Evolutionary conservation across 2,797 vertebrate genomes (phyloP), one percentile per base, ranked within the genome.

Genomic region (Pampus argenteus): DNA sequence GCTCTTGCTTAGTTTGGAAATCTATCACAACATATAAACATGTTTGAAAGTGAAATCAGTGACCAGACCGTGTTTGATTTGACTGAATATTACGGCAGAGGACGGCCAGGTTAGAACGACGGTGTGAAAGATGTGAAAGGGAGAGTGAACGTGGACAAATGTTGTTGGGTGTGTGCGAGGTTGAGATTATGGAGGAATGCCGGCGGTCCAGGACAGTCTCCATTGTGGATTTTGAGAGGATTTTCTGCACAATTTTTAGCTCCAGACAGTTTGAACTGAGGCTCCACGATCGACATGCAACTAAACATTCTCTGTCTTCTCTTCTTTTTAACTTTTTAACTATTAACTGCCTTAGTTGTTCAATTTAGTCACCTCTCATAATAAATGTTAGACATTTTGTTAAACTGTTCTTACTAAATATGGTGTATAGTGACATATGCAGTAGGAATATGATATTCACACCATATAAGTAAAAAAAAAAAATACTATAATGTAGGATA

Each of bases 171-270:
- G 87, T 88, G 88, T 87, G 79, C 61, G 0, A 36, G 64, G 45
- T 23, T 69, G 74, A 88, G 83, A 88, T 90, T 89, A 91, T 51
- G 25, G 44, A 89, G 85, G 88, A 90, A 90, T 91, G 87, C 78
- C 38, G 45, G 81, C 38, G 23, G 88, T 84, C 86, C 70, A 34
- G 74, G 76, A 65, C 80, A 56, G 88, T 73, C 87, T 86, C 82
- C 86, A 78, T 28, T 47, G 52, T 5, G 73, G 82, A 74, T 85
- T 76, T 60, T 69, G 26, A 29, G 74, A 87, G 80, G 86, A 87
- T 89, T 89, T 89, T 81, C 60, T 2, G 0, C 13, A 81, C 76
- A 87, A 72, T 84, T 89, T 87, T 85, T 87, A 88, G 89, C 88
- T 58, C 56, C 66, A 48, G 71, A 87, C 70, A 47, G 57, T 67